Evolutionary conservation across 2,888 invertebrate genomes (phyloP).

Genomic region (Acronicta aceris): DNA sequence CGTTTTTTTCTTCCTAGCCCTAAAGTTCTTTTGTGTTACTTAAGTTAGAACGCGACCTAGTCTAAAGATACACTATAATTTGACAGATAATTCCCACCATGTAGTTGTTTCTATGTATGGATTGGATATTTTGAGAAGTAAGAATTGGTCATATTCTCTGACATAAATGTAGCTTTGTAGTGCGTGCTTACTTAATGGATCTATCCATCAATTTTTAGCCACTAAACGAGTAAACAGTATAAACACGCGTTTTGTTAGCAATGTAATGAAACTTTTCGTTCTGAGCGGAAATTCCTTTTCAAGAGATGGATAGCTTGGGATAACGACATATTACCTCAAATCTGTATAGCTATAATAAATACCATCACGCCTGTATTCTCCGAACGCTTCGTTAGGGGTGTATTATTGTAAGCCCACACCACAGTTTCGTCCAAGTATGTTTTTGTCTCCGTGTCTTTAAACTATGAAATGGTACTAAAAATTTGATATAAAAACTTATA

Average conservation of each 20-base stretch:
- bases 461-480: too few relatives aligned
- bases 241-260: slow-evolving; percentile 20
- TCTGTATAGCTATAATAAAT: slow-evolving; percentile 6
- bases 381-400: too few relatives aligned
- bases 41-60: too few relatives aligned
- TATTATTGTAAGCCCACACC: background rate
- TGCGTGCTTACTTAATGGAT: background rate
- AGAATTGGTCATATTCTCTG: background rate
- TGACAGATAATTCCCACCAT: too few relatives aligned
- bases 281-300: slow-evolving; percentile 52
- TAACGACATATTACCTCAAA: slow-evolving; percentile 16
- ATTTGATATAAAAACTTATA: too few relatives aligned
- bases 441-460: too few relatives aligned
- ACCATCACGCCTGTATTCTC: too few relatives aligned
- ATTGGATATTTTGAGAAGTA: background rate
- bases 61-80: too few relatives aligned
- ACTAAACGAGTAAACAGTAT: slow-evolving; percentile 18
- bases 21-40: too few relatives aligned
- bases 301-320: slow-evolving; percentile 46
- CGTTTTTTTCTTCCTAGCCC: too few relatives aligned
- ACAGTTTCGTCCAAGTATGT: too few relatives aligned
- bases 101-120: too few relatives aligned
- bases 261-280: slow-evolving; percentile 38
- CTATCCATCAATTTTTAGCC: slow-evolving; percentile 36
- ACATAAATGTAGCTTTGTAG: background rate